Evolutionary conservation across 1,140 invertebrate genomes (phyloP), one percentile per base, ranked within the genome.

Genomic region (Bombus pascuorum): DNA sequence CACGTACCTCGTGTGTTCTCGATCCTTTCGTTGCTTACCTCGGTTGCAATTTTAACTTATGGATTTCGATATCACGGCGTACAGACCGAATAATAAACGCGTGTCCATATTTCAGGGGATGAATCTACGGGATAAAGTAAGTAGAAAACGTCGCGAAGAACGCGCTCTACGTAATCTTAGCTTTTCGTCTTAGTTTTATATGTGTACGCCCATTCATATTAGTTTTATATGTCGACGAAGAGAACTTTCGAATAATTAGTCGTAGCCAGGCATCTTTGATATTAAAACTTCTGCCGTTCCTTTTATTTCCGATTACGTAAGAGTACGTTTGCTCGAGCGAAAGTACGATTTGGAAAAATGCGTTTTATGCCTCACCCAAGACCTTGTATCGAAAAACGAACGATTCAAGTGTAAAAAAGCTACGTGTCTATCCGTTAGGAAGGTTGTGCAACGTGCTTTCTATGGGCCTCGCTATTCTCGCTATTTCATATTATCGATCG

Each of bases 401-500:
- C 42, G 53, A 74, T 68, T 22, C 39, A 62, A 44, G 42, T 85
- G 37, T 85, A 57, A 85, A 66, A 85, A 75, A 44, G 47, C 1
- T 53, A 53, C 47, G 47, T 53, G 47, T 53, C 47, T 59, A 59
- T 66, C 59, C 53, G 57, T 44, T 79, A 32, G 62, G 42, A 22
- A 70, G 53, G 57, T 87, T 87, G 71, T 18, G 87, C 86, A 88
- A 90, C 83, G 70, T 90, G 81, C 86, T 83, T 88, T 88, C 87
- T 84, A 87, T 71, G 37, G 57, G n/a, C 1, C 47, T 53, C 47
- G 47, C 47, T 53, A 62, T 62, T 32, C 87, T 79, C 71, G 87
- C 77, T 84, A 77, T 76, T 88, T 84, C 71, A 47, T 73, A 83
- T 84, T 88, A 88, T 88, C 86, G 87, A 87, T 80, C 86, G 87